These are phyloP conservation scores for Sitophilus oryzae DNA, from an alignment of 1,140 invertebrate species.

Conservation along the genomic window DNA sequence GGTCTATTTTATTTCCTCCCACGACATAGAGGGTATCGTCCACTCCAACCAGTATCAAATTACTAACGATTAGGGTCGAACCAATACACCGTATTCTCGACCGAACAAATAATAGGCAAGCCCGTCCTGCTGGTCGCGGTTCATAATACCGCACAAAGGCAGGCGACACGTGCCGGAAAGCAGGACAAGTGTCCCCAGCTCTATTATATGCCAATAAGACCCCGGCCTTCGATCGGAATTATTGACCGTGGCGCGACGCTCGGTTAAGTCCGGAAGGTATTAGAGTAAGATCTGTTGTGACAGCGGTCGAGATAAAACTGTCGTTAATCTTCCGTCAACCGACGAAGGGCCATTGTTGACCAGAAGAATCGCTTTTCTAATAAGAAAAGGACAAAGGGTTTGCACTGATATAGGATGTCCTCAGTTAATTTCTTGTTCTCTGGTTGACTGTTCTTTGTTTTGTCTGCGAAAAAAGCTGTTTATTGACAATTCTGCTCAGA, in stretches of 20 bases:
- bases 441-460: no score
- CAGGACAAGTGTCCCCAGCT: neutral
- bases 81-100: neutral
- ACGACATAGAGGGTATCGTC: no score
- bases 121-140: neutral
- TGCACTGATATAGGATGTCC: no score
- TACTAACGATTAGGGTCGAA: neutral
- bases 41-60: no score
- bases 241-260: neutral
- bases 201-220: neutral
- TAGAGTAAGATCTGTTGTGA: neutral
- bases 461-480: no score
- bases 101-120: no score
- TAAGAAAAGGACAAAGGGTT: no score
- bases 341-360: no score
- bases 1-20: no score
- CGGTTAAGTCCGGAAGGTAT: neutral
- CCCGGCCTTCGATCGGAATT: neutral
- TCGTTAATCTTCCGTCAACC: neutral
- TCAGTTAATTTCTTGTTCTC: no score
- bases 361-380: no score
- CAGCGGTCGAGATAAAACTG: neutral
- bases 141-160: neutral
- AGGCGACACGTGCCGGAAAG: neutral
- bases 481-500: no score